Evolutionary conservation across 2,797 vertebrate species (phyloP), one percentile per base, ranked within the genome.

Genomic region (Helicolenus hilgendorfi): DNA sequence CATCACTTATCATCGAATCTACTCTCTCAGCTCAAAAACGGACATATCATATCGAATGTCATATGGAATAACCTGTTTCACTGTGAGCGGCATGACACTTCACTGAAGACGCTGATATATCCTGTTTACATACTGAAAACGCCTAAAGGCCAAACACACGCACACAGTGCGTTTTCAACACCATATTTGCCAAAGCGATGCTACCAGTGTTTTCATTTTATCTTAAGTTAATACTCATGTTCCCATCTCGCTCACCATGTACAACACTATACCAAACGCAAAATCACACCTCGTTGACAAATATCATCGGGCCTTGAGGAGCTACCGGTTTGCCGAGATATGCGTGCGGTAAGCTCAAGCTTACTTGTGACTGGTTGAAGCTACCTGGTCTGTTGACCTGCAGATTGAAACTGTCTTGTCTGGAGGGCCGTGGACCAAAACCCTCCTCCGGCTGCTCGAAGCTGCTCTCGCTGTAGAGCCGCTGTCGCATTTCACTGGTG

Each of bases 201-300:
- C 14, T 20, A 53, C 59, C 31, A 24, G 27, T 65, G 22, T 58
- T 68, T 55, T 60, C 3, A 24, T 70, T 83, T 36, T 2, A 41
- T 33, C 29, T 53, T 20, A 73, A 27, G 35, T 20, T 59, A 27
- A 27, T 38, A 41, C 9, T 41, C 15, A 38, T 59, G 7, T 56
- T 83, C 79, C 69, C 84, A 90, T 91, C 77, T 86, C 83, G 81
- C 58, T 88, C 77, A 71, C 82, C 83, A 24, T 38, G 76, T 59
- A 11, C 10, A 69, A 14, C 18, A 74, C 7, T 24, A 13, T 35
- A 81, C 90, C 10, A 31, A 24, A 2, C 24, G 13, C 26, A 69
- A 69, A 36, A 74, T 86, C 95, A 99, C 90, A 98, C 98, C 81
- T 99, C 98, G 96, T 98, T 98, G 91, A 98, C 83, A 82, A 98